These are phyloP conservation scores for Sacculina carcini DNA, from an alignment of 2,888 invertebrate genomes.

Conservation along the genomic window DNA sequence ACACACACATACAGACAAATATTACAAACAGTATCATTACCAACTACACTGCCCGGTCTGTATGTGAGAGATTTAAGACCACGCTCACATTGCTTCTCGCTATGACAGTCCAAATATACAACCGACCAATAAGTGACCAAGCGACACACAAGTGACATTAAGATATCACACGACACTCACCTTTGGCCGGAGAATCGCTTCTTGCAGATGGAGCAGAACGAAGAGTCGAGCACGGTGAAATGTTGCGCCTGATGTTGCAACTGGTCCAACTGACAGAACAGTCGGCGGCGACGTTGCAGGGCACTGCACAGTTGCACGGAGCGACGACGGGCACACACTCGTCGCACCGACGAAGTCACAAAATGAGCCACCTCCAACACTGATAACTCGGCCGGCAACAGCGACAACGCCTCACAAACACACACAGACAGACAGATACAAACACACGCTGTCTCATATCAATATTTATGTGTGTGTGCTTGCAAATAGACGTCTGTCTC, in stretches of 20 bases:
- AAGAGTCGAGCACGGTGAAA: slow-evolving; percentile 57
- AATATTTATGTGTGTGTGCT: no score
- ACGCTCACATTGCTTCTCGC: no score
- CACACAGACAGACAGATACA: neutral
- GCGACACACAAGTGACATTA: no score
- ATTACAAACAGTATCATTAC: neutral
- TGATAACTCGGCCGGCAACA: neutral
- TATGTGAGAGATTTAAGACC: no score
- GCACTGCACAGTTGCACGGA: neutral
- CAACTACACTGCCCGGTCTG: no score
- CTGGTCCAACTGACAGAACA: neutral
- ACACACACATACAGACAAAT: neutral
- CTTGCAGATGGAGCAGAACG: slow-evolving; percentile 69
- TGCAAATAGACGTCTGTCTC: no score
- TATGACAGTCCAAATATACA: no score
- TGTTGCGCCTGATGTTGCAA: slow-evolving; percentile 16
- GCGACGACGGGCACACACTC: neutral
- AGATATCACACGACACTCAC: neutral
- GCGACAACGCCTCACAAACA: neutral
- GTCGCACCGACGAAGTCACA: neutral
- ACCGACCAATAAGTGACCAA: no score
- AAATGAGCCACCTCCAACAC: neutral
- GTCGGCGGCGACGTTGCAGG: neutral
- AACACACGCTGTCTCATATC: no score
- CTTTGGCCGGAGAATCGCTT: slow-evolving; percentile 66